Conservation (phyloP, 2,113 vertebrate species). For the Sprattus sprattus region DNA sequence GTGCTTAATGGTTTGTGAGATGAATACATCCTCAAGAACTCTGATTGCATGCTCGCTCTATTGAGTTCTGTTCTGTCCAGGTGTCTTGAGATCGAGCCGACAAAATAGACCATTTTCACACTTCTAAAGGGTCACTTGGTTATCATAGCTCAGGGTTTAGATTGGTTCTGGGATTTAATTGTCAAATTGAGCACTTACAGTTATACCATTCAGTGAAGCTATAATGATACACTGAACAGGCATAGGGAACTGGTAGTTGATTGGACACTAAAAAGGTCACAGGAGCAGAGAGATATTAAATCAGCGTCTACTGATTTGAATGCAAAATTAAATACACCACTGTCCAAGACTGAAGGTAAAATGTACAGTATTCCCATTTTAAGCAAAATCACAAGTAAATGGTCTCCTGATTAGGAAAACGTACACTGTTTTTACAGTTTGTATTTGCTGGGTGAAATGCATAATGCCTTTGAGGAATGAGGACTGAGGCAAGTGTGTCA, state of each 20-base stretch:
- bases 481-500: no score
- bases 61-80: not conserved
- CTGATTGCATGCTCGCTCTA: not conserved
- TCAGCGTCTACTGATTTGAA: not conserved
- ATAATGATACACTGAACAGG: not conserved
- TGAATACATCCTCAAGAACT: slow-evolving; percentile 44
- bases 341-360: no score
- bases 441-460: no score
- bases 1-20: slow-evolving; percentile 53
- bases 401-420: no score
- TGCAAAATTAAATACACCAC: not conserved
- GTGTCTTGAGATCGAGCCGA: not conserved
- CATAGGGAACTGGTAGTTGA: not conserved
- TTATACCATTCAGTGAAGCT: not conserved
- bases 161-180: not conserved
- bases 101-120: not conserved
- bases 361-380: no score
- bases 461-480: no score
- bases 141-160: not conserved
- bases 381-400: no score
- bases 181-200: not conserved
- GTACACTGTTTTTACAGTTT: no score
- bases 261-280: not conserved
- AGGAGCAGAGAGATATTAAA: not conserved
- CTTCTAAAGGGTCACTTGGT: not conserved